Percentiles rank a stretch among this genome's conserved stretches.
These are phyloP conservation scores for Lithophane leautieri DNA, from an alignment of 2,888 invertebrate genomes.

Conservation along the genomic window DNA sequence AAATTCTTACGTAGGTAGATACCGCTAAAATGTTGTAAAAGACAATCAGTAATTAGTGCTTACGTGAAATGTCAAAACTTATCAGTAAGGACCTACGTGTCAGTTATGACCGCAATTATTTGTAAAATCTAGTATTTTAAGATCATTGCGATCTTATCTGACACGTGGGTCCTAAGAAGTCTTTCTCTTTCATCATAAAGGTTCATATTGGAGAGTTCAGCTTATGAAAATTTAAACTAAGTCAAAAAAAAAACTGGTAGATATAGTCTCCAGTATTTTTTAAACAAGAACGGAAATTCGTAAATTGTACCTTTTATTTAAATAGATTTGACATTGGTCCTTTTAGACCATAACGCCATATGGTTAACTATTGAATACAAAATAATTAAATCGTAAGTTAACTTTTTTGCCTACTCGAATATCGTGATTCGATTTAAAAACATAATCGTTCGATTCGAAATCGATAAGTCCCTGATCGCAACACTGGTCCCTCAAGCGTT, in stretches of 20 bases:
- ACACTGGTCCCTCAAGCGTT: constrained; percentile 67
- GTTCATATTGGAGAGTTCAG: background rate
- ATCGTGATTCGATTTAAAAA: background rate
- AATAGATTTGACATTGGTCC: background rate
- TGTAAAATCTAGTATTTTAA: no score
- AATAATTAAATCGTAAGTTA: background rate
- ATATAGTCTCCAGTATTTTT: background rate
- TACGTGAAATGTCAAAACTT: constrained; percentile 52
- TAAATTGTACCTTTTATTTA: background rate
- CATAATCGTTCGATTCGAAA: constrained; percentile 33
- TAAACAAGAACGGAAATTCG: background rate
- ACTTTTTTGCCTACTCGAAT: background rate
- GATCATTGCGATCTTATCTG: no score
- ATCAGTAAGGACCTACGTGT: constrained; percentile 3
- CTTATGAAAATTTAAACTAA: background rate
- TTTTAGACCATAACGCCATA: no score
- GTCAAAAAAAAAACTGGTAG: background rate
- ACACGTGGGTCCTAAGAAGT: no score
- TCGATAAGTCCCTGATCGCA: constrained; percentile 38
- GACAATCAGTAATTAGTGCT: constrained; percentile 21
- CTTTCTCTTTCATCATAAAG: constrained; percentile 4
- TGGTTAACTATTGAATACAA: no score
- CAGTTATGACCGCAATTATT: constrained; percentile 5
- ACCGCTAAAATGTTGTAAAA: constrained; percentile 11
- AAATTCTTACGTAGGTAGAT: background rate